Evolutionary conservation across 2,113 vertebrate species (phyloP).

Genomic region (Caranx ignobilis): DNA sequence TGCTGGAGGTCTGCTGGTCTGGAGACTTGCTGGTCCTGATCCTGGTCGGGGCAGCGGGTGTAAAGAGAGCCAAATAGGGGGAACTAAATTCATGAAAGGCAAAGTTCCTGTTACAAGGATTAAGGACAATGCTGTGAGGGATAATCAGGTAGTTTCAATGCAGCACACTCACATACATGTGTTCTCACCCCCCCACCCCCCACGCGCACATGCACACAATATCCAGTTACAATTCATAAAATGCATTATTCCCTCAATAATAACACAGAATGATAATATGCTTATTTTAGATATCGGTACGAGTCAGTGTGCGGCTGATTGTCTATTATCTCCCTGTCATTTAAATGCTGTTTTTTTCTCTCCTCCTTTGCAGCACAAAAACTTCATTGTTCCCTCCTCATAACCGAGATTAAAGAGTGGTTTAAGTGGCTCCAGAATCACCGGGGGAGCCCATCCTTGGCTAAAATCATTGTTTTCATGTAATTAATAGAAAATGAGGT

Average conservation of each 20-base stretch:
- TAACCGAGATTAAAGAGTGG: slow-evolving; percentile 61
- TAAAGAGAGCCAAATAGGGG: slow-evolving; percentile 13
- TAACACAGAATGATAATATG: slow-evolving; percentile 31
- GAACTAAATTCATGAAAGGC: slow-evolving; percentile 19
- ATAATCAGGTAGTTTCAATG: slow-evolving; percentile 47
- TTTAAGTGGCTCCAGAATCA: slow-evolving; percentile 54
- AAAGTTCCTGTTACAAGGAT: slow-evolving; percentile 44
- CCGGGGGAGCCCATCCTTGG: slow-evolving; percentile 52
- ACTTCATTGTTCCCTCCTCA: slow-evolving; percentile 68
- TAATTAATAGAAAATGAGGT: slow-evolving; percentile 76
- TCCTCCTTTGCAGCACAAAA: slow-evolving; percentile 50
- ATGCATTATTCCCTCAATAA: slow-evolving; percentile 26
- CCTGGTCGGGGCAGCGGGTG: neutral
- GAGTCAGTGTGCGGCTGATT: slow-evolving; percentile 32
- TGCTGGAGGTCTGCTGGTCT: too few relatives aligned
- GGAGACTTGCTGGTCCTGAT: slow-evolving; percentile 9
- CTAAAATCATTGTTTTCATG: slow-evolving; percentile 73
- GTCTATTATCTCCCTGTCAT: slow-evolving; percentile 62
- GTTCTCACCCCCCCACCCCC: neutral
- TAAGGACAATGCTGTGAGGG: slow-evolving; percentile 27
- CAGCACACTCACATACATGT: slow-evolving; percentile 9
- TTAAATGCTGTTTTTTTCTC: slow-evolving; percentile 44
- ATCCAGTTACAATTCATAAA: slow-evolving; percentile 37
- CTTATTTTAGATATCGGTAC: slow-evolving; percentile 45
- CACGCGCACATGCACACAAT: slow-evolving; percentile 14